A percentile compares a stretch with the other conserved stretches of the same genome.
Evolutionary conservation across 1,140 invertebrate genomes (phyloP).

Genomic region (Zaprionus kolodkinae): DNA sequence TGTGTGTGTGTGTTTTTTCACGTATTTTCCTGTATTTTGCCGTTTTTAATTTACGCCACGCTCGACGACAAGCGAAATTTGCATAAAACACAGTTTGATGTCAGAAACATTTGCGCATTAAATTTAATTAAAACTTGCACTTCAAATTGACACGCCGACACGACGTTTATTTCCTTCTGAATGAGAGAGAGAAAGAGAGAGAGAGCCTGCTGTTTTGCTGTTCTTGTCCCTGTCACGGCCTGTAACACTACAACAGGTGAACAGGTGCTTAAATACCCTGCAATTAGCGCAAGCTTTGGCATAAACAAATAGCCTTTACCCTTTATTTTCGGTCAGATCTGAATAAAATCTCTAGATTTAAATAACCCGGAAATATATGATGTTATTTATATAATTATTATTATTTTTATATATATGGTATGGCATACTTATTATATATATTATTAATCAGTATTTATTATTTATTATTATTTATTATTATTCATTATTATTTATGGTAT

Average conservation of each 20-base stretch:
- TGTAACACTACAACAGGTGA: neutral
- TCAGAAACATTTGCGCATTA: conserved; percentile 44
- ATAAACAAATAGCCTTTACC: neutral
- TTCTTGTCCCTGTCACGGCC: neutral
- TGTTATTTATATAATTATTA: no score
- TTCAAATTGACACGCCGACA: conserved; percentile 34
- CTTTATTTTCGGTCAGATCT: no score
- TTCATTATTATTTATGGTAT: no score
- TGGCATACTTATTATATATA: no score
- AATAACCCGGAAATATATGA: no score
- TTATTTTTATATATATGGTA: no score
- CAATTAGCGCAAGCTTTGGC: neutral
- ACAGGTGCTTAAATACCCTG: conserved; percentile 5
- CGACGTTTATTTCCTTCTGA: conserved; percentile 14
- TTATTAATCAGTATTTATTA: no score
- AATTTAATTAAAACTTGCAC: conserved; percentile 67
- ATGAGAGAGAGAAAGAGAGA: neutral
- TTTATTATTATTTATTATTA: no score
- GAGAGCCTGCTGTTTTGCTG: neutral
- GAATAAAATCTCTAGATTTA: no score
- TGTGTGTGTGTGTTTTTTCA: no score
- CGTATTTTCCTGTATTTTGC: conserved; percentile 5
- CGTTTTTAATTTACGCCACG: conserved; percentile 40
- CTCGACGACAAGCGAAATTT: conserved; percentile 37
- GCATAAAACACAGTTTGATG: conserved; percentile 46